A percentile compares a stretch with the other conserved stretches of the same genome.
These are phyloP conservation scores for Engraulis encrasicolus DNA, from an alignment of 2,113 vertebrate species.

Conservation along the genomic window DNA sequence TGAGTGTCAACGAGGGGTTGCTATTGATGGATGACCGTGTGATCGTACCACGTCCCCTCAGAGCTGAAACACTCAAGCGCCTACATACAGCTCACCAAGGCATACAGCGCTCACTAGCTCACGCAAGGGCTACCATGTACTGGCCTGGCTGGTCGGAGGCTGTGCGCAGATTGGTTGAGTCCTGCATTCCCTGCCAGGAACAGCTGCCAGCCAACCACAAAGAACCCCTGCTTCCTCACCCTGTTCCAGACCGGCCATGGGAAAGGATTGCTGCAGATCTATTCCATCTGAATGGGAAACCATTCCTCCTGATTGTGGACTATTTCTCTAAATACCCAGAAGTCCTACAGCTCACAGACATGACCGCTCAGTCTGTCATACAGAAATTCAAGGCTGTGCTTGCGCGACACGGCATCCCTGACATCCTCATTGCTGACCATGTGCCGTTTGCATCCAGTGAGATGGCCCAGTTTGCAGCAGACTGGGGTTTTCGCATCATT, in stretches of 20 bases:
- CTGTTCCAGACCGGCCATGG: constrained; percentile 25
- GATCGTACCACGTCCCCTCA: too few species aligned
- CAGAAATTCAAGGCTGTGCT: constrained; percentile 36
- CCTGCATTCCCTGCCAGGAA: neutral
- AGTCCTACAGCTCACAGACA: neutral
- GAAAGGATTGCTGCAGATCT: constrained; percentile 22
- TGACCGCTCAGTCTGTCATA: neutral
- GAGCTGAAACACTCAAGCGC: too few species aligned
- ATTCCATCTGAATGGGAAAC: constrained; percentile 18
- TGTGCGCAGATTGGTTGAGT: neutral
- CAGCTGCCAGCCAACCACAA: constrained; percentile 11
- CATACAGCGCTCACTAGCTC: too few species aligned
- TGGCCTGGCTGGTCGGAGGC: neutral
- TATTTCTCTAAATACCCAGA: constrained; percentile 20
- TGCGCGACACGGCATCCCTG: constrained; percentile 2
- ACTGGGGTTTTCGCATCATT: constrained; percentile 28
- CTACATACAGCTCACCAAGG: too few species aligned
- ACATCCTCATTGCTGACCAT: neutral
- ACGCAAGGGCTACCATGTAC: neutral
- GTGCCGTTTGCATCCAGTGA: constrained; percentile 20
- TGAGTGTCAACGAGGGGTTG: too few species aligned
- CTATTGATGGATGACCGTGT: neutral
- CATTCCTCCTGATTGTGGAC: neutral
- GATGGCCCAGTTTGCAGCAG: neutral
- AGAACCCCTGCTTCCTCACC: constrained; percentile 14